Evolutionary conservation across 2,797 vertebrate species (phyloP), one percentile per base, ranked within the genome.

Genomic region (Holocentrus rufus): DNA sequence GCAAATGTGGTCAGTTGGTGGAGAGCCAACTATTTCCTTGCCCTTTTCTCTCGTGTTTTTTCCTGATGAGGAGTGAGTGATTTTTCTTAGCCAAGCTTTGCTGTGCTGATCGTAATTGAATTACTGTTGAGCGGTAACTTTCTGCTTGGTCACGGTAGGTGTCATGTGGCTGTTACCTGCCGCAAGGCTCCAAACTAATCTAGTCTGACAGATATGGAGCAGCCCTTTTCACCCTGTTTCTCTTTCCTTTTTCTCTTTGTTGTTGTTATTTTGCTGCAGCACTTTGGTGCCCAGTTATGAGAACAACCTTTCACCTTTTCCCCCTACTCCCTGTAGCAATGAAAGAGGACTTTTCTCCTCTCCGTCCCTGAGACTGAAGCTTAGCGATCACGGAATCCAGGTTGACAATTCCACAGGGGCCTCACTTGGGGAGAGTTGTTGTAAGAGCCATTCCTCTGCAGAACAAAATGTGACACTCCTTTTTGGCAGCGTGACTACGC

Each of bases 141-240:
- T 92, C 82, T 90, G 91, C 89, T 81, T 83, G 81, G 86, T 93
- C 89, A 87, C 66, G 83, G 88, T 91, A 83, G 91, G 88, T 87
- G 87, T 87, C 90, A 80, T 85, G 86, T 82, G 87, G 81, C 84
- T 84, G 71, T 76, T 87, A 87, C 86, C 85, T 89, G 88, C 88
- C 67, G 82, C 77, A 79, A 69, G 54, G 65, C 84, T 81, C 80
- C 67, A 61, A 5, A 46, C 79, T 92, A 89, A 93, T 93, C 61
- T 23, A 25, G 39, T 72, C 78, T 72, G 89, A 92, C 91, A 90
- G 86, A 93, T 92, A 79, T 92, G 82, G 87, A 92, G 77, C 87
- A 83, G 85, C 86, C 70, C 87, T 85, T 86, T 89, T 82, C 83
- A 86, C 82, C 86, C 61, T n/a, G 67, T 76, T 89, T 85, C 86